These are phyloP conservation scores for Ptychadena robeensis DNA, from an alignment of 2,797 vertebrate genomes.

Conservation along the genomic window DNA sequence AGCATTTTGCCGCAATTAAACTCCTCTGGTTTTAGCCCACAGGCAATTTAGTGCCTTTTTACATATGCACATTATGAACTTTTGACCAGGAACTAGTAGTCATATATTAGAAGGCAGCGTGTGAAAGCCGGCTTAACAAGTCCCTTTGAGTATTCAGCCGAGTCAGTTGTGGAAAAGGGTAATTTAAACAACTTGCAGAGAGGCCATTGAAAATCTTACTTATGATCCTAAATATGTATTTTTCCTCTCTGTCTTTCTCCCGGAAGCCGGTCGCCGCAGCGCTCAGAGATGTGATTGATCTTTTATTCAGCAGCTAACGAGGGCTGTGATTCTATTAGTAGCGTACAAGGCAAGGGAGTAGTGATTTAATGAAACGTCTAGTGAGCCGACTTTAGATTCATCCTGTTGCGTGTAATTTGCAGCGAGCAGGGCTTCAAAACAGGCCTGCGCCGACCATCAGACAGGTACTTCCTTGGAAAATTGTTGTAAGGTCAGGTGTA, in stretches of 20 bases:
- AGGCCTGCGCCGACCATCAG: conserved; percentile 75
- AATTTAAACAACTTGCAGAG: conserved; percentile 87
- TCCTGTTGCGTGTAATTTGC: conserved; percentile 81
- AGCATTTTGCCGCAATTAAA: conserved; percentile 93
- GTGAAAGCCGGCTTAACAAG: conserved; percentile 92
- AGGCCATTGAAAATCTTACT: conserved; percentile 85
- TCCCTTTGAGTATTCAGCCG: conserved; percentile 91
- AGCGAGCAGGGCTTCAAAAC: conserved; percentile 71
- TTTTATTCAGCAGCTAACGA: conserved; percentile 94
- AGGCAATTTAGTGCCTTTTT: conserved; percentile 97
- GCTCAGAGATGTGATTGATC: conserved; percentile 90
- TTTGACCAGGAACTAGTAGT: conserved; percentile 90
- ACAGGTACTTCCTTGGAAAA: conserved; percentile 84
- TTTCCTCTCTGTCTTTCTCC: conserved; percentile 69
- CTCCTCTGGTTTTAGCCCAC: conserved; percentile 92
- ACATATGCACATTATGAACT: conserved; percentile 96
- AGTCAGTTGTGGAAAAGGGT: conserved; percentile 83
- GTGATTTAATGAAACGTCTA: conserved; percentile 98
- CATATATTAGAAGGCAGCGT: conserved; percentile 86
- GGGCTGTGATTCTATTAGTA: conserved; percentile 91
- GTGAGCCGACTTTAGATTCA: conserved; percentile 87
- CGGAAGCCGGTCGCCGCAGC: conserved; percentile 83
- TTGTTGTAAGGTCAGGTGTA: conserved; percentile 88
- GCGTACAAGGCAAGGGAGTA: conserved; percentile 86
- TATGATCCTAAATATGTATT: conserved; percentile 83